A percentile compares a stretch with the other conserved stretches of the same genome.
Evolutionary conservation across 2,113 vertebrate genomes (phyloP).

Genomic region (Hyla sarda): DNA sequence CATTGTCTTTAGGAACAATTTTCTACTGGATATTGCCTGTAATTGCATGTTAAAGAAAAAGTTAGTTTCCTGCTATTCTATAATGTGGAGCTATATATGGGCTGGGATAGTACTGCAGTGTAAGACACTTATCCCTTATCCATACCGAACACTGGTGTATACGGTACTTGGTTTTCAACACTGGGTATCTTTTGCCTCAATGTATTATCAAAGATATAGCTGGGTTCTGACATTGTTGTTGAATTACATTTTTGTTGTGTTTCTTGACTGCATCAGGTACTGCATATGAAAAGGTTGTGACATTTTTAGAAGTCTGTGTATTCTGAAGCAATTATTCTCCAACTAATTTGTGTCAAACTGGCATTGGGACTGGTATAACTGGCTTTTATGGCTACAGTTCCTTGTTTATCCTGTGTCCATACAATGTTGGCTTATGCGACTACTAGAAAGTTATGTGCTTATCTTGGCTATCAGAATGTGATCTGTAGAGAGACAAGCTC

Average conservation of each 20-base stretch:
- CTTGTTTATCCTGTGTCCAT: neutral
- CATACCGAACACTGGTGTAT: too few relatives aligned
- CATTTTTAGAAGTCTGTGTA: too few relatives aligned
- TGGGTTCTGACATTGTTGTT: too few relatives aligned
- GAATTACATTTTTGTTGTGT: too few relatives aligned
- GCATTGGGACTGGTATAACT: neutral
- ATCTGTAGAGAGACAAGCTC: constrained; percentile 20
- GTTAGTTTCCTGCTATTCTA: constrained; percentile 21
- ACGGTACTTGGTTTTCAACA: too few relatives aligned
- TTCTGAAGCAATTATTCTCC: too few relatives aligned
- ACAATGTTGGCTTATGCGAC: neutral
- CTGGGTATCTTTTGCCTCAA: too few relatives aligned
- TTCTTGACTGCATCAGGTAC: too few relatives aligned
- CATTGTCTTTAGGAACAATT: neutral
- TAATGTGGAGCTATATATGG: neutral
- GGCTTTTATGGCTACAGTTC: neutral
- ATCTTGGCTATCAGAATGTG: neutral
- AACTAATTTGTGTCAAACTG: too few relatives aligned
- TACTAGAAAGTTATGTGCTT: neutral
- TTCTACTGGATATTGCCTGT: neutral
- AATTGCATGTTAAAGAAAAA: neutral
- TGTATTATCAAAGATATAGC: too few relatives aligned
- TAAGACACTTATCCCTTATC: too few relatives aligned
- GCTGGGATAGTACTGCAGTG: neutral
- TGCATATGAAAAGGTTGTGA: too few relatives aligned